Evolutionary conservation across 1,140 invertebrate genomes (phyloP), one percentile per base, ranked within the genome.

Genomic region (Galleria mellonella): DNA sequence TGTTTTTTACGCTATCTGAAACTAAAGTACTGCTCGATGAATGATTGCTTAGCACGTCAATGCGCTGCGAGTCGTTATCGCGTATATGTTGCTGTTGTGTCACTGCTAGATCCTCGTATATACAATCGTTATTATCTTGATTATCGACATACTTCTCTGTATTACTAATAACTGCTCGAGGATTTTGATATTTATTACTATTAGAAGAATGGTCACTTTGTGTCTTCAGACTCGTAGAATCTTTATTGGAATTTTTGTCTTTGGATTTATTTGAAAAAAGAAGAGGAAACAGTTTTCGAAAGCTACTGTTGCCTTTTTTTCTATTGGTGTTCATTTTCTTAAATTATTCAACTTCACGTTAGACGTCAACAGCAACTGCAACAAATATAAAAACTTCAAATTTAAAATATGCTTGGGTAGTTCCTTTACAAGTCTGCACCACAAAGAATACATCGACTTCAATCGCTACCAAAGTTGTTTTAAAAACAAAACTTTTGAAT

Each of bases 21-120:
- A 83, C 73, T 47, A 82, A 59, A 23, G 72, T 82, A 38, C 71
- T 84, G 43, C 68, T 73, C n/a, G 77, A 82, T 9, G 76, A 82
- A 54, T 72, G 51, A 50, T 73, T 67, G 49, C 63, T 76, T 15
- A 56, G 44, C 29, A 58, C 47, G 31, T 70, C 62, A 7, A 47
- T 53, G 28, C 14, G 59, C 37, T 46, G 43, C 9, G 39, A 53
- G 35, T 66, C 43, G 31, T 50, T 64, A 59, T 63, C 44, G 32
- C 37, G 6, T n/a, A 13, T 51, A 14, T 51, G 53, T 39, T 33
- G 31, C 38, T 41, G 51, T 44, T 58, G 55, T 1, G 50, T 13
- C 12, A 59, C 43, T 33, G 70, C 56, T 44, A 84, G 52, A 45
- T 84, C 82, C 70, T 84, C 81, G 59, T 84, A 84, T 44, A 82